Conservation (phyloP, 2,113 vertebrate species). For the Malurus melanocephalus region DNA sequence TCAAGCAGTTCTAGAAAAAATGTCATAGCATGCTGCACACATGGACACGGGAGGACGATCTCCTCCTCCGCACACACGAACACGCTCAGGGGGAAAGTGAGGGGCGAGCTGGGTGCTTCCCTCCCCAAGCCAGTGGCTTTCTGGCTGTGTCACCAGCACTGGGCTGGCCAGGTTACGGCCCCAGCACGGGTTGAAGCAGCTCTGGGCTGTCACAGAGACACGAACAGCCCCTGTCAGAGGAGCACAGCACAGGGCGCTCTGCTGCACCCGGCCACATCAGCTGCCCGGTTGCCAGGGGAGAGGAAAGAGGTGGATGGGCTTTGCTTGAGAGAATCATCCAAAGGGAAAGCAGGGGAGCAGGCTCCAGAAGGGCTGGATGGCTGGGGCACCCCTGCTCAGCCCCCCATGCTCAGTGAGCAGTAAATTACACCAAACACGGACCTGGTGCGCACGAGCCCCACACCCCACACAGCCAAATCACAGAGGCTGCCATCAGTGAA, state of each 20-base stretch:
- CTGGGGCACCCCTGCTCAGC: background rate
- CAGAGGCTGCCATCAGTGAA: background rate
- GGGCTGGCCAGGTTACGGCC: background rate
- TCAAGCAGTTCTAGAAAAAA: background rate
- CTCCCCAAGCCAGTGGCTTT: fast-evolving
- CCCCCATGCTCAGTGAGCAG: background rate
- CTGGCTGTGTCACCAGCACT: fast-evolving
- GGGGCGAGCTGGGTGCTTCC: background rate
- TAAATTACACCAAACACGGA: background rate
- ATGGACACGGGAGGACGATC: fast-evolving
- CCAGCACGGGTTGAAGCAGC: background rate
- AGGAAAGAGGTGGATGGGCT: background rate
- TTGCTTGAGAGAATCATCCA: background rate
- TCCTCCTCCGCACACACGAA: fast-evolving
- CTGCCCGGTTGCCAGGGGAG: background rate
- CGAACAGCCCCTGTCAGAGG: background rate
- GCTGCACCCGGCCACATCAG: background rate
- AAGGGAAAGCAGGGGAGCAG: background rate
- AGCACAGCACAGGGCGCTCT: background rate
- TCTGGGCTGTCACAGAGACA: background rate
- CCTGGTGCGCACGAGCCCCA: background rate
- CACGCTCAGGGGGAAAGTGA: fast-evolving
- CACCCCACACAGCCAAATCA: background rate
- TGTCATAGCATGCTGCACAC: fast-evolving
- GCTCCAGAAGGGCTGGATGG: background rate